These are phyloP conservation scores for Perca schrenkii DNA, from an alignment of 2,113 vertebrate genomes.

Conservation along the genomic window DNA sequence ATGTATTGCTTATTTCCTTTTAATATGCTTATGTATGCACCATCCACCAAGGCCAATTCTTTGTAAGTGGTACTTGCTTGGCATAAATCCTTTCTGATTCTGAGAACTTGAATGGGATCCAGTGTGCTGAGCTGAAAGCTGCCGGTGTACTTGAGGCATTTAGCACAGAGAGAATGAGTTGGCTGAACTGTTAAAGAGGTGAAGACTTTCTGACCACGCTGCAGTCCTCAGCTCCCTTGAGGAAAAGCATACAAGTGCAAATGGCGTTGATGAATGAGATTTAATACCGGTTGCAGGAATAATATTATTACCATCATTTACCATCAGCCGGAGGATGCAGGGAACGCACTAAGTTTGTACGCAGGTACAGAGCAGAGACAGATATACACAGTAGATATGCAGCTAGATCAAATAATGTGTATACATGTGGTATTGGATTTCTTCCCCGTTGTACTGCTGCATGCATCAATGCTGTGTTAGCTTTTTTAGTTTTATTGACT, in stretches of 20 bases:
- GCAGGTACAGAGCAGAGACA: neutral
- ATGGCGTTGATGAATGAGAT: conserved; percentile 21
- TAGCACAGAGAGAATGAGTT: neutral
- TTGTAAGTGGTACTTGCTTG: too few relatives aligned
- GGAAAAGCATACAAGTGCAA: neutral
- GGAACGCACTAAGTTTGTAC: neutral
- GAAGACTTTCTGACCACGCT: neutral
- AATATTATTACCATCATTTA: neutral
- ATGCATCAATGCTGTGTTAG: neutral
- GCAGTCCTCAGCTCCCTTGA: conserved; percentile 2
- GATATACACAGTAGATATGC: neutral
- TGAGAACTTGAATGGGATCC: neutral
- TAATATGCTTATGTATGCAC: too few relatives aligned
- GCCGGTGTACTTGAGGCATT: neutral
- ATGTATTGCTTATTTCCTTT: too few relatives aligned
- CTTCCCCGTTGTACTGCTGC: neutral
- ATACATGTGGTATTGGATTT: neutral
- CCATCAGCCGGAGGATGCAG: neutral
- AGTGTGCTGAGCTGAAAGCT: neutral
- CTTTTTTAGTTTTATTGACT: neutral
- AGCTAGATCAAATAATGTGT: neutral
- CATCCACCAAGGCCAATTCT: too few relatives aligned
- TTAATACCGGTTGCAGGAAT: conserved; percentile 15
- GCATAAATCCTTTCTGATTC: too few relatives aligned
- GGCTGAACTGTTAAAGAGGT: conserved; percentile 12